Base-by-base conservation (phyloP, 2,888 invertebrate genomes). In the Leucania comma region DNA sequence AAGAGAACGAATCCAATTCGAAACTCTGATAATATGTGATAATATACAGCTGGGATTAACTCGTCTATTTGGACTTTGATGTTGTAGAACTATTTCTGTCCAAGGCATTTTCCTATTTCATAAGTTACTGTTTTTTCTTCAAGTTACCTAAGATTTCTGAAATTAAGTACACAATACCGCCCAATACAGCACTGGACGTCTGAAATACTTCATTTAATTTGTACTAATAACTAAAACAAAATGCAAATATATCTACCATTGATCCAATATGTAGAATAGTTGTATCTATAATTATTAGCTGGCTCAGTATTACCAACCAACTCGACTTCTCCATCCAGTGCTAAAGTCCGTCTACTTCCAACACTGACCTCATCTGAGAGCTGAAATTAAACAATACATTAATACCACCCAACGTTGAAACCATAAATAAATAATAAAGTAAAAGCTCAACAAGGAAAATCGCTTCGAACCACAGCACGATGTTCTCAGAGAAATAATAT, bases 11-110 rank as follows among this genome's bases (percentile, higher is more conserved):
- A 88, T 87, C 88, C 85, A 82, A 85, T 87, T 85, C 72, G 72
- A 83, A 89, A 88, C 88, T 87, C 83, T 71, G 79, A 85, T 87
- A 88, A 87, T 88, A 86, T 85, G 86, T 84, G 83, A 84, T 87
- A 86, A 86, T 86, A 85, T 85, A 81, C 81, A 78, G 82, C 83
- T 77, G 79, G 74, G 70, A 81, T 82, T 82, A 83, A 80, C 82
- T 77, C 66, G 60, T 68, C 32, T 63, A 57, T 68, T 65, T 59
- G 1, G 26, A 38, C 29, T 57, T 57, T n/a, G 12, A 26, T 26
- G 22, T 24, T 42, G 12, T 14, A 32, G n/a, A 54, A 50, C 22
- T 9, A 48, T 46, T 12, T 32, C n/a, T 46, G 4, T 10, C 2
- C 9, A 24, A 17, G n/a, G 22, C 9, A 9, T 24, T 63, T 29